Evolutionary conservation across 2,797 vertebrate genomes (phyloP).

Genomic region (Cyprinodon diabolis): DNA sequence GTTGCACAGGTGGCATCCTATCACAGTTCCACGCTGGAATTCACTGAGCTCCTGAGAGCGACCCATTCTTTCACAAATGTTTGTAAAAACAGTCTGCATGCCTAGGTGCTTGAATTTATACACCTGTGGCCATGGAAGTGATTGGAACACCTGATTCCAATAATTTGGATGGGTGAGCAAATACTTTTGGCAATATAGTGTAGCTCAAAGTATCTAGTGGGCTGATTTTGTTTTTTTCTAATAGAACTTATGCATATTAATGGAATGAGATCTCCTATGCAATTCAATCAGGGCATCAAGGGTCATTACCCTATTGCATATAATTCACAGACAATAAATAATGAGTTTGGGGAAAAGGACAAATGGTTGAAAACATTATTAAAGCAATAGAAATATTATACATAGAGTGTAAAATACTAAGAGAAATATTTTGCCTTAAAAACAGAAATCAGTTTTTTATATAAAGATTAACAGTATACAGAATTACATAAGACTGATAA

Average conservation of each 20-base stretch:
- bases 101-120: too few species aligned
- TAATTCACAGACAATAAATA: constrained; percentile 15
- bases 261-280: constrained; percentile 23
- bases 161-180: too few species aligned
- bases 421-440: neutral
- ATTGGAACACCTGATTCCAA: too few species aligned
- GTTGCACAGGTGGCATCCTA: too few species aligned
- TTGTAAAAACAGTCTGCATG: too few species aligned
- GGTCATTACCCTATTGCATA: constrained; percentile 19
- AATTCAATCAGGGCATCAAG: constrained; percentile 42
- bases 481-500: neutral
- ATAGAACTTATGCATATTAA: constrained; percentile 36
- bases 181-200: too few species aligned
- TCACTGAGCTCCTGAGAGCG: too few species aligned
- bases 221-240: constrained; percentile 35
- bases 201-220: constrained; percentile 11
- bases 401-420: neutral
- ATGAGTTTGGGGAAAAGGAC: neutral
- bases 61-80: too few species aligned
- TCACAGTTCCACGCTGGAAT: too few species aligned
- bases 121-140: too few species aligned
- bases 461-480: neutral
- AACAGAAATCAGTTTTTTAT: neutral
- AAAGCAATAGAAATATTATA: neutral
- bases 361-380: neutral